A percentile compares a stretch with the other conserved stretches of the same genome.
phyloP scores from a whole-genome alignment of 2,797 vertebrate species.

The Crocodylus rhombifer region DNA sequence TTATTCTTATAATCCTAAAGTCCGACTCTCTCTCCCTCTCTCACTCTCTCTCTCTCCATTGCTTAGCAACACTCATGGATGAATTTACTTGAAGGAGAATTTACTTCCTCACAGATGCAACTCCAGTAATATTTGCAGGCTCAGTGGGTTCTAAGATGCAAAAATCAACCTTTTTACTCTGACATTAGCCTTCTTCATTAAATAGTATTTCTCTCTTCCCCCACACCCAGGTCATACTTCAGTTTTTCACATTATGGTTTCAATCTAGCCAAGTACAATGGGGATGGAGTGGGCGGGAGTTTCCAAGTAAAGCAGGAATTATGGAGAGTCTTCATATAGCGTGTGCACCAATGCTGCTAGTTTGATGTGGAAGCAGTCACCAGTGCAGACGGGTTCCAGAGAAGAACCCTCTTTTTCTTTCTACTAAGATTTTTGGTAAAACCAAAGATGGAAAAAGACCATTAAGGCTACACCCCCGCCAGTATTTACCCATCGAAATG shows the following conservation, averaged over 20 bases:
- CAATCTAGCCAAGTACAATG: conserved; percentile 59
- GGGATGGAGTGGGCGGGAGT: conserved; percentile 28
- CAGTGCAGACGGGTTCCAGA: conserved; percentile 10
- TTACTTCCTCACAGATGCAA: conserved; percentile 66
- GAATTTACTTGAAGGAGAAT: conserved; percentile 66
- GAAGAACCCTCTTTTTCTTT: conserved; percentile 10
- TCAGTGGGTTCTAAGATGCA: conserved; percentile 32
- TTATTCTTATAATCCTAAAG: conserved; percentile 35
- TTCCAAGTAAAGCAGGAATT: conserved; percentile 56
- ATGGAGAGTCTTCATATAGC: background rate
- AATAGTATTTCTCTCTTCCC: background rate
- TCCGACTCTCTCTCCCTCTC: conserved; percentile 33
- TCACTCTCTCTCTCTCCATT: conserved; percentile 59
- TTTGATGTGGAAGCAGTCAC: background rate
- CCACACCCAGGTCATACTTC: background rate
- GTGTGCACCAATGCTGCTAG: background rate
- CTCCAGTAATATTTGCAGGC: conserved; percentile 61
- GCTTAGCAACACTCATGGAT: conserved; percentile 80
- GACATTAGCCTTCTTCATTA: background rate
- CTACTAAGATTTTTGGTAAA: background rate
- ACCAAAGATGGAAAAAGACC: background rate
- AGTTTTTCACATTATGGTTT: conserved; percentile 49
- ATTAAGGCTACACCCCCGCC: background rate
- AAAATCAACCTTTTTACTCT: conserved; percentile 32
- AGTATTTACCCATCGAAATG: background rate